A percentile compares a stretch with the other conserved stretches of the same genome.
Evolutionary conservation across 2,113 vertebrate species (phyloP).

Genomic region (Crotalus horridus): DNA sequence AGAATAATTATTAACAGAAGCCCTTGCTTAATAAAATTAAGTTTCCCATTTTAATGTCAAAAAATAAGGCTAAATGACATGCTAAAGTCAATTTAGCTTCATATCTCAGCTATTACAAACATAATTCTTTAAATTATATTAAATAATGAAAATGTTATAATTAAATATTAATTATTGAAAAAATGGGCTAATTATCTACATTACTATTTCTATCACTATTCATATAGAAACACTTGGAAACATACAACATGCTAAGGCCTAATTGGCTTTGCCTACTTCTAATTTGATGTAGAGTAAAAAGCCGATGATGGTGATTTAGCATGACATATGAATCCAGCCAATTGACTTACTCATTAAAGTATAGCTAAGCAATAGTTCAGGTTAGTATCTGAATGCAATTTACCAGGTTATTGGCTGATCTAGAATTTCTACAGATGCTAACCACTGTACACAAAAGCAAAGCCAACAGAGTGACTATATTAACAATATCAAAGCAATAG

Average conservation of each 20-base stretch:
- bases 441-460: background rate
- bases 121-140: background rate
- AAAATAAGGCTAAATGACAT: background rate
- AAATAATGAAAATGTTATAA: background rate
- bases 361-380: background rate
- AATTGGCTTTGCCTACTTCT: background rate
- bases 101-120: background rate
- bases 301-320: background rate
- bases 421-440: background rate
- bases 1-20: background rate
- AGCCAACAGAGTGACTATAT: background rate
- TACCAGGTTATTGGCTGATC: background rate
- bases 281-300: background rate
- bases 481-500: background rate
- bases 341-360: background rate
- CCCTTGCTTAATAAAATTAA: background rate
- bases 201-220: background rate
- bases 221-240: background rate
- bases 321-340: background rate
- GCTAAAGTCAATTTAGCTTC: background rate
- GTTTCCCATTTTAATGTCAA: background rate
- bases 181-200: background rate
- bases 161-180: background rate
- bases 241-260: background rate
- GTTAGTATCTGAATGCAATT: background rate